Percentiles rank a stretch among this genome's conserved stretches.
These are phyloP conservation scores for Genyomyrus donnyi DNA, from an alignment of 2,113 vertebrate species.

Conservation along the genomic window DNA sequence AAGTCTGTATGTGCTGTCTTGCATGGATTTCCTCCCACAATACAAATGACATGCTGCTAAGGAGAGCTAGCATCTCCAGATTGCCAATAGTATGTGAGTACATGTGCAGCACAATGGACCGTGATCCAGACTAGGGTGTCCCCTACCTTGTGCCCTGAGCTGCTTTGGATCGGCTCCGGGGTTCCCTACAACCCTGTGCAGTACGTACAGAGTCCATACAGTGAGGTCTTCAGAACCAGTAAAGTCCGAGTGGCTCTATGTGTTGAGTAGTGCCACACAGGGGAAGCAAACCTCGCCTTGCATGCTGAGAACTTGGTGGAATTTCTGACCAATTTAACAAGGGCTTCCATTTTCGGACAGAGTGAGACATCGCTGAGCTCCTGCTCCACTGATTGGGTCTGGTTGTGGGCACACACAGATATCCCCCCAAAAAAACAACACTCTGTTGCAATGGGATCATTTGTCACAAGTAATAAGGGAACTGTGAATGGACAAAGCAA, in stretches of 20 bases:
- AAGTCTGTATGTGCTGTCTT: not conserved
- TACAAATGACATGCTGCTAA: not conserved
- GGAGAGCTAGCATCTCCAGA: not conserved
- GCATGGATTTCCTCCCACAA: not conserved
- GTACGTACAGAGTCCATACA: not conserved
- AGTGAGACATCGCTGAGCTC: not conserved
- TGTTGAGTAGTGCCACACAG: not conserved
- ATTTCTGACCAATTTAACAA: not conserved
- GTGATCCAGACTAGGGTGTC: not conserved
- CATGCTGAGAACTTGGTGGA: not conserved
- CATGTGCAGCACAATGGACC: not conserved
- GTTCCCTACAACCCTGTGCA: not conserved
- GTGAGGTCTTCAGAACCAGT: not conserved
- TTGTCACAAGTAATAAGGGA: not conserved
- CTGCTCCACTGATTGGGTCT: not conserved
- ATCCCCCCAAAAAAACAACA: not conserved
- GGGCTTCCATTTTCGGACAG: not conserved
- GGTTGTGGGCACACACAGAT: not conserved
- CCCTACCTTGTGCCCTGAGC: not conserved
- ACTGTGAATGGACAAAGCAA: not conserved
- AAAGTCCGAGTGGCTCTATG: not conserved
- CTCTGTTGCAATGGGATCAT: not conserved
- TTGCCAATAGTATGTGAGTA: not conserved
- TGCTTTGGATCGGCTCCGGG: not conserved
- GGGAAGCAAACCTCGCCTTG: not conserved